phyloP scores from a whole-genome alignment of 2,888 invertebrate species.

The Dermolepida albohirtum region DNA sequence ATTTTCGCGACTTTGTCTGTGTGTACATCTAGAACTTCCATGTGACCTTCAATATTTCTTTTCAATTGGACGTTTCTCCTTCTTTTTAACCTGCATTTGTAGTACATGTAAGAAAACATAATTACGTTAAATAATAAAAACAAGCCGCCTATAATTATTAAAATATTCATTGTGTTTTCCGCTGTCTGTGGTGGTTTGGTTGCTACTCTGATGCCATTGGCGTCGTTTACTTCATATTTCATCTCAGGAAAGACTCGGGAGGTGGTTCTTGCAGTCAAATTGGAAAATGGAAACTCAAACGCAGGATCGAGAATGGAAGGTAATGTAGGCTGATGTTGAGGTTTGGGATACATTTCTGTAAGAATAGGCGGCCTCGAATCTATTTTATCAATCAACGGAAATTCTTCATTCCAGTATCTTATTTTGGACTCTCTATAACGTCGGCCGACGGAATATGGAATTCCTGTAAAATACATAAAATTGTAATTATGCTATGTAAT shows the following conservation, averaged over 20 bases:
- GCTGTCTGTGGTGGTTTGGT: slow-evolving; percentile 16
- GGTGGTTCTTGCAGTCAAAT: neutral
- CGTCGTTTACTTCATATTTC: neutral
- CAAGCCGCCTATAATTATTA: slow-evolving; percentile 74
- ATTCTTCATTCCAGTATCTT: slow-evolving; percentile 85
- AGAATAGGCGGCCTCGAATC: too few relatives aligned
- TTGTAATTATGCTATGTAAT: too few relatives aligned
- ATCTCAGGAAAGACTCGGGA: neutral
- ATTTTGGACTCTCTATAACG: slow-evolving; percentile 20
- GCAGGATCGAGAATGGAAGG: too few relatives aligned
- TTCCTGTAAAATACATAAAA: slow-evolving; percentile 29
- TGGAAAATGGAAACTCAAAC: too few relatives aligned
- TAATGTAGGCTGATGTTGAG: too few relatives aligned
- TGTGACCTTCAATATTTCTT: slow-evolving; percentile 57
- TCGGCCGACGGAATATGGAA: slow-evolving; percentile 65
- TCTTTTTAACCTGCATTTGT: slow-evolving; percentile 72
- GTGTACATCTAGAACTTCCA: slow-evolving; percentile 52
- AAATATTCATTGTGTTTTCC: slow-evolving; percentile 71
- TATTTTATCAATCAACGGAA: slow-evolving; percentile 67
- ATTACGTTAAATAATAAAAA: slow-evolving; percentile 80
- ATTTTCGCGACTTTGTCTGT: slow-evolving; percentile 61
- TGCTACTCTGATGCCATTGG: neutral
- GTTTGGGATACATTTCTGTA: too few relatives aligned
- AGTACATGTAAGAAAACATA: slow-evolving; percentile 76
- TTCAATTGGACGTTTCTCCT: slow-evolving; percentile 67